Conservation (phyloP, 2,797 vertebrate species). For the Somateria mollissima region DNA sequence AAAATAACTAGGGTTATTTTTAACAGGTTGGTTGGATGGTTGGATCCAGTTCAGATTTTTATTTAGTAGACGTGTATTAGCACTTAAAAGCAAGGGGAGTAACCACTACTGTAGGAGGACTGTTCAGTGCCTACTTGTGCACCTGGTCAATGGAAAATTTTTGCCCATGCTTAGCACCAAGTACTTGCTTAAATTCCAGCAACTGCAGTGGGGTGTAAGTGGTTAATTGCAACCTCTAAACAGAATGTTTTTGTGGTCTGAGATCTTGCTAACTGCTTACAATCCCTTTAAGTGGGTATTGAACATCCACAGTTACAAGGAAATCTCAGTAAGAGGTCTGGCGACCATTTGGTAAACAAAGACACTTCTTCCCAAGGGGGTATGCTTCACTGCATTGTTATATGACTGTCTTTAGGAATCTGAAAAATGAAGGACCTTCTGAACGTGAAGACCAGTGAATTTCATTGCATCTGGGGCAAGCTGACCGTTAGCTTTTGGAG, state of each 20-base stretch:
- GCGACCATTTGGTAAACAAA: background rate
- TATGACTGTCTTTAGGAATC: background rate
- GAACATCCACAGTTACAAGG: background rate
- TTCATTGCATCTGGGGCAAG: fast-evolving
- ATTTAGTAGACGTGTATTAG: background rate
- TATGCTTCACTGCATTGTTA: background rate
- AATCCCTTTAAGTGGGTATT: background rate
- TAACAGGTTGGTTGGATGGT: background rate
- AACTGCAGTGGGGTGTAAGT: background rate
- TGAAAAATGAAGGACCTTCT: background rate
- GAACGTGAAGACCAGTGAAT: background rate
- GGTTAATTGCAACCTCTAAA: background rate
- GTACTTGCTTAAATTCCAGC: background rate
- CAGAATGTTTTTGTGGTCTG: background rate
- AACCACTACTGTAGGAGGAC: background rate
- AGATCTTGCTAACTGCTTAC: background rate
- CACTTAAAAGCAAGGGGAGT: background rate
- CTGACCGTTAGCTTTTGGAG: fast-evolving
- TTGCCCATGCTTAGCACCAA: background rate
- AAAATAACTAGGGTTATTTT: slow-evolving; percentile 72
- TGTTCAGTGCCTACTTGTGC: background rate
- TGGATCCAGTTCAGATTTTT: background rate
- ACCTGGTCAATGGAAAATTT: background rate
- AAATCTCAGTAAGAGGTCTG: background rate
- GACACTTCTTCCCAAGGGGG: background rate